These are phyloP conservation scores for Otus sunia DNA, from an alignment of 2,113 vertebrate genomes.

Conservation along the genomic window DNA sequence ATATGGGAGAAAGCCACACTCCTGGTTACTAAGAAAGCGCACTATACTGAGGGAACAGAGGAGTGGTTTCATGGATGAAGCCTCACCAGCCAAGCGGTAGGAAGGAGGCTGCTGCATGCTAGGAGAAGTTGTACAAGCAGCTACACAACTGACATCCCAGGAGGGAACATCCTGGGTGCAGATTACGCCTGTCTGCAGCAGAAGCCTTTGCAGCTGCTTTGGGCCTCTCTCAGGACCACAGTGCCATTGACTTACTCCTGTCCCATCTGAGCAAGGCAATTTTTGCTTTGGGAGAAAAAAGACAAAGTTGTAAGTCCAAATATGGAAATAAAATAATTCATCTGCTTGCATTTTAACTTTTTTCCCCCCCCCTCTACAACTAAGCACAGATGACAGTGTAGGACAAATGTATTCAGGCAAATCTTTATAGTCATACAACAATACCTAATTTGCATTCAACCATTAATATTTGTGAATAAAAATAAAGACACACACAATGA, in stretches of 20 bases:
- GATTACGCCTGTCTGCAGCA: neutral
- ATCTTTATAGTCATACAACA: neutral
- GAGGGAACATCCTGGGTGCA: neutral
- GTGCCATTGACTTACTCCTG: neutral
- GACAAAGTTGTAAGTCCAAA: neutral
- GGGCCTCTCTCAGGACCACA: neutral
- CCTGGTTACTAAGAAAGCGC: neutral
- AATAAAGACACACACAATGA: neutral
- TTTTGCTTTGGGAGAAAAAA: neutral
- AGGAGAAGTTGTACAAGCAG: neutral
- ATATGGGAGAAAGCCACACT: neutral
- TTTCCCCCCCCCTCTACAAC: neutral
- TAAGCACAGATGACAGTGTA: neutral
- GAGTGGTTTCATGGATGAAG: neutral
- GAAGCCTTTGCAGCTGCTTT: neutral
- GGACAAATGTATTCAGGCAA: neutral
- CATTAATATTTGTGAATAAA: neutral
- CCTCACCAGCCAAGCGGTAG: neutral
- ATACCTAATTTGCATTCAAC: neutral
- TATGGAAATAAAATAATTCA: neutral
- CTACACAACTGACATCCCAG: accelerated
- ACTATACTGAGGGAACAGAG: neutral
- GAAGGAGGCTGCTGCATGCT: neutral
- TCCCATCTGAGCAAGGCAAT: neutral
- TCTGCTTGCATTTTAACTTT: neutral